phyloP scores from a whole-genome alignment of 2,888 invertebrate species.

The Neoitamus cyanurus region DNA sequence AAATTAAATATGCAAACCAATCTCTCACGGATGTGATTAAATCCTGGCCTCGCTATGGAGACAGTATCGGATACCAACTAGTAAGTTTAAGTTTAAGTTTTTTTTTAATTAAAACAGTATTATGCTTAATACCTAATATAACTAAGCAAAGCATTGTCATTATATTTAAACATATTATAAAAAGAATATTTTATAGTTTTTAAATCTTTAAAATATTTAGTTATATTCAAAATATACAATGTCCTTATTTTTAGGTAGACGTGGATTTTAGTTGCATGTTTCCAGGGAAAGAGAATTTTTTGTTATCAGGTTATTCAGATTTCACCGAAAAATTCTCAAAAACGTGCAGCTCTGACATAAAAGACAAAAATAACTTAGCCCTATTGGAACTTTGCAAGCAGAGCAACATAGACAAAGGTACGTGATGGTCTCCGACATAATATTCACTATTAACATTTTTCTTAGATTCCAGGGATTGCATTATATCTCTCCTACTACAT shows the following conservation, averaged over 20 bases:
- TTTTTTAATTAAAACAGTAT: too few species aligned
- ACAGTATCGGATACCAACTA: neutral
- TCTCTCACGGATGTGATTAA: conserved; percentile 12
- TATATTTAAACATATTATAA: too few species aligned
- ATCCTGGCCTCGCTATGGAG: conserved; percentile 29
- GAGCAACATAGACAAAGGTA: neutral
- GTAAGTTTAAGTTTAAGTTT: neutral
- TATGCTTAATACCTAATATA: too few species aligned
- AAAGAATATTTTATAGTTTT: neutral
- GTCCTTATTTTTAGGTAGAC: conserved; percentile 10
- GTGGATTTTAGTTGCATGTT: conserved; percentile 27
- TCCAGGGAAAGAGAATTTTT: conserved; percentile 21
- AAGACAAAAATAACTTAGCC: too few species aligned
- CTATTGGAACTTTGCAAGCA: neutral
- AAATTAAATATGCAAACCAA: neutral
- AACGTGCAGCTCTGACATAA: conserved; percentile 24
- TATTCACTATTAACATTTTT: neutral
- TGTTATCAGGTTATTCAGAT: neutral
- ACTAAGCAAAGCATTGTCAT: too few species aligned
- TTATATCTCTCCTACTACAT: neutral
- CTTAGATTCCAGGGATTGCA: neutral
- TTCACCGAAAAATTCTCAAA: too few species aligned
- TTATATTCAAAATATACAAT: neutral
- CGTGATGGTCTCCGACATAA: neutral
- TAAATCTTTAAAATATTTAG: neutral